A percentile compares a stretch with the other conserved stretches of the same genome.
Evolutionary conservation across 2,113 vertebrate species (phyloP).

Genomic region (Sapajus apella): DNA sequence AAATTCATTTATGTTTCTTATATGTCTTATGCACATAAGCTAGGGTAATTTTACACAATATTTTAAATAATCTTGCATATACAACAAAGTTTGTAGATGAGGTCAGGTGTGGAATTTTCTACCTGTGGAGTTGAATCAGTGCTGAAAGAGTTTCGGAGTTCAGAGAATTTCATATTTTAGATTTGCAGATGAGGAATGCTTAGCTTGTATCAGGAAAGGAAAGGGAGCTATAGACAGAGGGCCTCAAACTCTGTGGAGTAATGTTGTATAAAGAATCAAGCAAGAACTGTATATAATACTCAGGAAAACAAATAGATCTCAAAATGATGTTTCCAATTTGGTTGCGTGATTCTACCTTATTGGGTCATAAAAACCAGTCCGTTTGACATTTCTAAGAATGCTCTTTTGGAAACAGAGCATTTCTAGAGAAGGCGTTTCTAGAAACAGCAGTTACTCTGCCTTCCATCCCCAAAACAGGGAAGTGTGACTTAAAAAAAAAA

Average conservation of each 20-base stretch:
- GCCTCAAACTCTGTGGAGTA: background rate
- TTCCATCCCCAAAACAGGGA: background rate
- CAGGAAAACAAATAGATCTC: background rate
- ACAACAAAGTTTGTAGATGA: background rate
- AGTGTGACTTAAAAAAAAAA: background rate
- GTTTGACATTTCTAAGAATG: background rate
- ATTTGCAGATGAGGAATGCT: background rate
- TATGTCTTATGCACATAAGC: background rate
- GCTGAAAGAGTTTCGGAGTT: background rate
- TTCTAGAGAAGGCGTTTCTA: background rate
- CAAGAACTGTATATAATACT: background rate
- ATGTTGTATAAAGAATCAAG: background rate
- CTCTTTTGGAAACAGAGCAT: background rate
- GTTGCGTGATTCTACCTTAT: background rate
- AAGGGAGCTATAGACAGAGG: background rate
- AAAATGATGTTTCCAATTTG: background rate
- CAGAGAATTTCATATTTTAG: background rate
- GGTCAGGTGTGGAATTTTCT: background rate
- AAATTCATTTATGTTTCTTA: background rate
- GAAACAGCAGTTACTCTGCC: background rate
- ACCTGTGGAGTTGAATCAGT: background rate
- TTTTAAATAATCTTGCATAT: background rate
- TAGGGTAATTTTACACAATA: background rate
- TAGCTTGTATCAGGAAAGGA: background rate
- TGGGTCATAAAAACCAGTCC: background rate